Conservation (phyloP, 2,797 vertebrate species). For the Coilia nasus region DNA sequence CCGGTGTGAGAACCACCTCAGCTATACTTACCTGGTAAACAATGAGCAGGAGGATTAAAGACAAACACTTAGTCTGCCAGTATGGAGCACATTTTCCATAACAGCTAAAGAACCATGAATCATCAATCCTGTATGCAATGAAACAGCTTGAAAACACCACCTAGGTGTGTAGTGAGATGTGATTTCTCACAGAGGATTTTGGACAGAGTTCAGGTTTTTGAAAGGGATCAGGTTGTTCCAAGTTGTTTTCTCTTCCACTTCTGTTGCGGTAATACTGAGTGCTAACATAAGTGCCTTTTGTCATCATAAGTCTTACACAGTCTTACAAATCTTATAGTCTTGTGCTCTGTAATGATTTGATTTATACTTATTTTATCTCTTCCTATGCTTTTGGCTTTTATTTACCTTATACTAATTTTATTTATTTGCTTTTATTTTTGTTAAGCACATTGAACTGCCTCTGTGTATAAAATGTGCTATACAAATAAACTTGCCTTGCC, state of each 20-base stretch:
- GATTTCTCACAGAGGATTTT: not conserved
- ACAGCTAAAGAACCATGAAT: not conserved
- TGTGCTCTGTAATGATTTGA: too few species aligned
- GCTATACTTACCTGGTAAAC: not conserved
- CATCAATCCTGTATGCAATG: not conserved
- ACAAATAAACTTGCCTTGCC: too few species aligned
- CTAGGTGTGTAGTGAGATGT: not conserved
- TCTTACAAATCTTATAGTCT: too few species aligned
- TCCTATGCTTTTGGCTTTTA: too few species aligned
- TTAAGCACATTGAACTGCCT: too few species aligned
- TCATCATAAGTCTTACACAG: not conserved
- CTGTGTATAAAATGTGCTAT: too few species aligned
- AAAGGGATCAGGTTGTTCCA: not conserved
- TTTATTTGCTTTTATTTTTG: too few species aligned
- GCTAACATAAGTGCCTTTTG: not conserved
- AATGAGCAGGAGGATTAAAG: not conserved
- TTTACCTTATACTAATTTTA: too few species aligned
- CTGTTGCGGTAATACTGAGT: not conserved
- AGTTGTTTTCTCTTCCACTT: not conserved
- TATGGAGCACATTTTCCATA: not conserved
- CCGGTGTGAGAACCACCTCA: not conserved
- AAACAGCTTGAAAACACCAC: not conserved
- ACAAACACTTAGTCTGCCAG: not conserved
- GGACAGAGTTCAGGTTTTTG: not conserved
- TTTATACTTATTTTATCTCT: too few species aligned